These are phyloP conservation scores for Apaloderma vittatum DNA, from an alignment of 2,113 vertebrate species.

Conservation along the genomic window DNA sequence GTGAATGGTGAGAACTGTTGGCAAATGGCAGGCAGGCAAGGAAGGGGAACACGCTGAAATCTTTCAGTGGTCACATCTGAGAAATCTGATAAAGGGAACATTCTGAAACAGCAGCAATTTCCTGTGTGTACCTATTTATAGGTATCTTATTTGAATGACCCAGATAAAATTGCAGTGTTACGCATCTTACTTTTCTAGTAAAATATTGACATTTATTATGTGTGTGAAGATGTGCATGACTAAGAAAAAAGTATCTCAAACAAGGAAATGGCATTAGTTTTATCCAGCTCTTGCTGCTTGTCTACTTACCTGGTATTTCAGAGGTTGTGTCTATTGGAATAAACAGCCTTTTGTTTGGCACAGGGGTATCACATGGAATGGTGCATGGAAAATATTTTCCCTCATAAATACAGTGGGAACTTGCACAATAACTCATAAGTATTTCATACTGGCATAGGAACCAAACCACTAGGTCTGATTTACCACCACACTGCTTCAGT, in stretches of 20 bases:
- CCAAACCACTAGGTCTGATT: neutral
- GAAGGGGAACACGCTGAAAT: neutral
- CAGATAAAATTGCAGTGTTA: neutral
- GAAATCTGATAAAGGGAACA: neutral
- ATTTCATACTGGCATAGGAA: neutral
- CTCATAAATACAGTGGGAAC: neutral
- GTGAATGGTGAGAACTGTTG: neutral
- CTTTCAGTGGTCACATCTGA: neutral
- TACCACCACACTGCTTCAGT: neutral
- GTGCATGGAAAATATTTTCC: neutral
- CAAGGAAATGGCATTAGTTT: neutral
- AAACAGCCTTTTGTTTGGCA: neutral
- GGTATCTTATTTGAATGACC: neutral
- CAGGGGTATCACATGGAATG: neutral
- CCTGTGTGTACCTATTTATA: neutral
- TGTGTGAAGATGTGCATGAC: neutral
- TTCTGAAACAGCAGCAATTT: constrained; percentile 4
- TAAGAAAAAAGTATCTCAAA: neutral
- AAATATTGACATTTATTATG: neutral
- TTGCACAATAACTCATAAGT: neutral
- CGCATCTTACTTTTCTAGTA: neutral
- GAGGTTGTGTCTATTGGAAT: neutral
- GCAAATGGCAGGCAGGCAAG: neutral
- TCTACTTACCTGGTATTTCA: neutral
- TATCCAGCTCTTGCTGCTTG: neutral